Conservation (phyloP, 2,797 vertebrate genomes). For the Staurois parvus region DNA sequence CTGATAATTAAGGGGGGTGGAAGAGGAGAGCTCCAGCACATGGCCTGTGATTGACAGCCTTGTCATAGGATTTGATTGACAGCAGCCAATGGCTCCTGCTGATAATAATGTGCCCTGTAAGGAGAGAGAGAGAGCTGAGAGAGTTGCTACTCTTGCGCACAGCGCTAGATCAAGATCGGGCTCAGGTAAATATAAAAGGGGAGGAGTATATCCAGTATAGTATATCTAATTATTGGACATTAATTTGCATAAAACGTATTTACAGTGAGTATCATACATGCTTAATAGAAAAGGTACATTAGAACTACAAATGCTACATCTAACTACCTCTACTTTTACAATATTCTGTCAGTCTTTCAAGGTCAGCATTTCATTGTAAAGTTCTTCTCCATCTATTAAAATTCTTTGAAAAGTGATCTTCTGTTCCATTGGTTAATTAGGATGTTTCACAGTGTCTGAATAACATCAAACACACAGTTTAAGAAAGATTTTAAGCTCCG, state of each 20-base stretch:
- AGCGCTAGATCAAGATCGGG: too few species aligned
- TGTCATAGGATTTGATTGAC: too few species aligned
- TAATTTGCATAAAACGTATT: not conserved
- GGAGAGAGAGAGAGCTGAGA: too few species aligned
- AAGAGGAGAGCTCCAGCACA: too few species aligned
- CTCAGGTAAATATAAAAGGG: too few species aligned
- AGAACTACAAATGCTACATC: not conserved
- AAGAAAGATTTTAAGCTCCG: constrained; percentile 17
- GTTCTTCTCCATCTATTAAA: not conserved
- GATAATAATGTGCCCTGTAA: too few species aligned
- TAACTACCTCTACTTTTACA: not conserved
- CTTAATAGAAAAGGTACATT: not conserved
- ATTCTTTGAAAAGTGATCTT: constrained; percentile 2
- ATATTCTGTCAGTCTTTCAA: not conserved
- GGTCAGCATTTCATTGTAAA: not conserved
- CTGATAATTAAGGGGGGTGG: too few species aligned
- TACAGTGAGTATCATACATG: not conserved
- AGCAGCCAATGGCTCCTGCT: too few species aligned
- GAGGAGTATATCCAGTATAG: too few species aligned
- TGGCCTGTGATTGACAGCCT: too few species aligned
- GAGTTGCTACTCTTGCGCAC: too few species aligned
- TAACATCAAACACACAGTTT: constrained; percentile 34
- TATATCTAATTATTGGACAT: too few species aligned
- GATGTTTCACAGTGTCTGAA: not conserved
- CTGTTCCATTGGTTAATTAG: constrained; percentile 17